Evolutionary conservation across 2,797 vertebrate species (phyloP).

Genomic region (Sitta carolinensis): DNA sequence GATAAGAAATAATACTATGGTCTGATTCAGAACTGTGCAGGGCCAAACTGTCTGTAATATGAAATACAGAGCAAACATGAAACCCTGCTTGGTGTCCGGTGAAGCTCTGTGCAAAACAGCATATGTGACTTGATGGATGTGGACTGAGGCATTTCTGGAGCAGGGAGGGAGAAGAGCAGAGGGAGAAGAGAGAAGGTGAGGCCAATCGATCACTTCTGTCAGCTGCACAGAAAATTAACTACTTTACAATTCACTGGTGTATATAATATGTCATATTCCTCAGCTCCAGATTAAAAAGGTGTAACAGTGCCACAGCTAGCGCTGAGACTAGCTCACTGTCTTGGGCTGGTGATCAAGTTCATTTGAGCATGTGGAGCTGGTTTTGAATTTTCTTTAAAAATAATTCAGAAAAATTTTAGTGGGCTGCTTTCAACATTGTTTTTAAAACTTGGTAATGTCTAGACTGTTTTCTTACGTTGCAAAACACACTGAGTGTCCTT

Average conservation of each 20-base stretch:
- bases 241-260: slow-evolving; percentile 49
- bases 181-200: not conserved
- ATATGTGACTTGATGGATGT: not conserved
- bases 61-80: not conserved
- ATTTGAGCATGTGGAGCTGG: not conserved
- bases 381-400: not conserved
- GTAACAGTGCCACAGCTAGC: not conserved
- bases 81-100: not conserved
- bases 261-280: not conserved
- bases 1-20: not conserved
- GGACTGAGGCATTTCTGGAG: not conserved
- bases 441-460: slow-evolving; percentile 48
- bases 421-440: slow-evolving; percentile 43
- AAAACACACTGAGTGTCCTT: slow-evolving; percentile 38
- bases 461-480: slow-evolving; percentile 52
- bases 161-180: not conserved
- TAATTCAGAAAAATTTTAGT: not conserved
- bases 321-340: not conserved
- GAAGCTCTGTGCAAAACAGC: not conserved
- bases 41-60: not conserved
- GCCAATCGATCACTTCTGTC: not conserved
- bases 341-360: not conserved
- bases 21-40: not conserved
- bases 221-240: slow-evolving; percentile 24
- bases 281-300: not conserved